phyloP scores from a whole-genome alignment of 2,797 vertebrate species.

The Enteromius treurensis region DNA sequence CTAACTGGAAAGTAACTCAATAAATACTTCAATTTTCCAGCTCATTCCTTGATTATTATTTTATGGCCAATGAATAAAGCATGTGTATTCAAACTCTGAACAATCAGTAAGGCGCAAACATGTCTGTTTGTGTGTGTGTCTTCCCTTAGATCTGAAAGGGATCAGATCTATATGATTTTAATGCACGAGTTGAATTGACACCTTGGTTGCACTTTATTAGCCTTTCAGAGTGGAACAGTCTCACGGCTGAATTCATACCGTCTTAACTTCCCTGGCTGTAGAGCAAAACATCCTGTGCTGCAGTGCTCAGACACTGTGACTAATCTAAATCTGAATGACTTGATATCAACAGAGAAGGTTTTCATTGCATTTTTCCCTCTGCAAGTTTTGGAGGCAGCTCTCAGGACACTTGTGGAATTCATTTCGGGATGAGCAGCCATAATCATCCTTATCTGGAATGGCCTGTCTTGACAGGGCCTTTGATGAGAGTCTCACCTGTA shows the following conservation, averaged over 20 bases:
- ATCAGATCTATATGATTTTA: constrained; percentile 69
- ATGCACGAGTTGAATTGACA: constrained; percentile 74
- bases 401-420: constrained; percentile 22
- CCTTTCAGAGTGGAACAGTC: constrained; percentile 70
- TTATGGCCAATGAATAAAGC: constrained; percentile 49
- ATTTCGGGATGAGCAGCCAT: constrained; percentile 11
- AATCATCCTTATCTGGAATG: constrained; percentile 29
- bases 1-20: constrained; percentile 23
- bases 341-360: constrained; percentile 29
- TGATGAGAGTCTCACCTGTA: constrained; percentile 31
- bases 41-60: constrained; percentile 57
- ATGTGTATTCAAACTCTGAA: constrained; percentile 9
- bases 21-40: constrained; percentile 17
- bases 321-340: constrained; percentile 48
- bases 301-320: constrained; percentile 46
- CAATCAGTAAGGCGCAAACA: background rate
- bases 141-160: constrained; percentile 68
- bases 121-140: background rate
- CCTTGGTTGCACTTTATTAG: constrained; percentile 75
- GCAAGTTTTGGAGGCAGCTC: constrained; percentile 4
- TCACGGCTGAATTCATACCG: constrained; percentile 64
- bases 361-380: constrained; percentile 13
- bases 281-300: constrained; percentile 66
- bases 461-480: constrained; percentile 6
- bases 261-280: constrained; percentile 61